Evolutionary conservation across 1,140 invertebrate genomes (phyloP).

Genomic region (Trypoxylus dichotomus): DNA sequence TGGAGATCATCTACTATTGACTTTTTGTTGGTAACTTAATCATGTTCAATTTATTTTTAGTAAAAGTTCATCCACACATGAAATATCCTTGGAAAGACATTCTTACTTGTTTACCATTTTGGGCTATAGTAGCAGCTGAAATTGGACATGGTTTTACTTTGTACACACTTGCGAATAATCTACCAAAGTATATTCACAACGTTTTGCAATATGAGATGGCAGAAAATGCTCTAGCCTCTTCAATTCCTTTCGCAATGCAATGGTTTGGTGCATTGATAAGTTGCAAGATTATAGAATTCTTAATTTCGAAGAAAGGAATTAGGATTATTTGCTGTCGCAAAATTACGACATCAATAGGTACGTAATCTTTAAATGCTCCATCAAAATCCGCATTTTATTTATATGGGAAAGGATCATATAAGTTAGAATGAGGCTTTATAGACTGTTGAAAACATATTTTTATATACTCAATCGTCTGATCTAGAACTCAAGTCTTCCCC

Average conservation of each 20-base stretch:
- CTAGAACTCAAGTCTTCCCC: too few species aligned
- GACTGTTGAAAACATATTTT: too few species aligned
- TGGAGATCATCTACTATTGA: background rate
- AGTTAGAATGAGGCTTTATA: too few species aligned
- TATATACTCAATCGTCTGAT: too few species aligned
- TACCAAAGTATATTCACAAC: background rate
- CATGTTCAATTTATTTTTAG: background rate
- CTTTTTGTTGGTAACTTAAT: background rate
- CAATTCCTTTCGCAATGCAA: background rate
- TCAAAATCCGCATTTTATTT: too few species aligned
- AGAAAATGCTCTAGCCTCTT: background rate
- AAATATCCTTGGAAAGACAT: conserved; percentile 7
- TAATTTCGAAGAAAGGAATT: background rate
- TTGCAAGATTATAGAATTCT: background rate
- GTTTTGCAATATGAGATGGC: background rate
- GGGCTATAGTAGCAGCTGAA: background rate
- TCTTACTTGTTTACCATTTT: background rate
- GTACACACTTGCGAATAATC: background rate
- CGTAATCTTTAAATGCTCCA: too few species aligned
- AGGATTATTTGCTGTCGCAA: background rate
- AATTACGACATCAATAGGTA: background rate
- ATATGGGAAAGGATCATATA: too few species aligned
- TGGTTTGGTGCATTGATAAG: background rate
- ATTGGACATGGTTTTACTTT: conserved; percentile 6
- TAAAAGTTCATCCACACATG: background rate